phyloP scores from a whole-genome alignment of 2,888 invertebrate genomes.

The Lasius platythorax region DNA sequence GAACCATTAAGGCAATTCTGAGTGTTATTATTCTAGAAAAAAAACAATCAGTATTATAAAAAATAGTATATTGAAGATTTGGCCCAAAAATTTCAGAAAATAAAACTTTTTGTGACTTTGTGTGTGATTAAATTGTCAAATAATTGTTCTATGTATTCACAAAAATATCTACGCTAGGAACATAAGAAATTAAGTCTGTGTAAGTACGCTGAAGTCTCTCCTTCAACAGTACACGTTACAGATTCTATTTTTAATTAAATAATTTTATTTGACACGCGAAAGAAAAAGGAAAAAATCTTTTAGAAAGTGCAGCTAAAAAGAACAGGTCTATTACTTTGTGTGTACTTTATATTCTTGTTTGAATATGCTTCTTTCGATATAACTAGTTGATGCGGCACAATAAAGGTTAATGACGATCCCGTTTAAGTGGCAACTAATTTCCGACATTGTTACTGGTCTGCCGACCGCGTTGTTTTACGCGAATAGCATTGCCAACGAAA shows the following conservation, averaged over 20 bases:
- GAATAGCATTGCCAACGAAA: constrained; percentile 52
- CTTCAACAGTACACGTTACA: neutral
- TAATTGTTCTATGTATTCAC: neutral
- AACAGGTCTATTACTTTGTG: neutral
- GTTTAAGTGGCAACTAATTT: constrained; percentile 68
- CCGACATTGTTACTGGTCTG: constrained; percentile 71
- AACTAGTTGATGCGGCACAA: constrained; percentile 48
- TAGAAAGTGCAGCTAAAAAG: neutral
- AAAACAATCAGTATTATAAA: constrained; percentile 7
- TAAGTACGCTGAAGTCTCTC: neutral
- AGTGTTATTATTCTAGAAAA: constrained; percentile 56
- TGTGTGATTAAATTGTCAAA: neutral
- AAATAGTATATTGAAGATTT: no score
- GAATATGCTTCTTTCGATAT: constrained; percentile 61
- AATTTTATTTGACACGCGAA: neutral
- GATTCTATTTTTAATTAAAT: neutral
- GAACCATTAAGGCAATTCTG: constrained; percentile 44
- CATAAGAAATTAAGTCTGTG: neutral
- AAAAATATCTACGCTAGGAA: neutral
- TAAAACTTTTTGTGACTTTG: neutral
- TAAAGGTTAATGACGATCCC: constrained; percentile 66
- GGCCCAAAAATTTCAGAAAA: neutral
- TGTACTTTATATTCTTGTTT: neutral
- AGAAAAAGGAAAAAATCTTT: neutral
- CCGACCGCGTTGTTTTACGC: constrained; percentile 65